Base-by-base conservation (phyloP, 2,888 invertebrate species). In the Melieria crassipennis region DNA sequence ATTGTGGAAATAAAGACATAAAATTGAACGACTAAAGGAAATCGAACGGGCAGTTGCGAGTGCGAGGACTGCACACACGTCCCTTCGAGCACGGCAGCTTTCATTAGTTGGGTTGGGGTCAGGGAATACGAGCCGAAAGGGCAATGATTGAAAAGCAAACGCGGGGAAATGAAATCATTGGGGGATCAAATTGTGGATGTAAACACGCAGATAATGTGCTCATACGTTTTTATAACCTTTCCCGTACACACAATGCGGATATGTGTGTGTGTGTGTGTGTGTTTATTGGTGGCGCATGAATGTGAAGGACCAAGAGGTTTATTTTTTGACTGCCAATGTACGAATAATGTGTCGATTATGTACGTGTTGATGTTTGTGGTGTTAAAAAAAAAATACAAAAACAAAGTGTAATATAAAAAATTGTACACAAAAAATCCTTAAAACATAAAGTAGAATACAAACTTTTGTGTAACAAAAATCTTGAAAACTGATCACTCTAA, bases 171-270 rank as follows among this genome's bases (percentile, higher is more conserved):
- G 74, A 75, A 80, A 80, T 80, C 80, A 78, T 79, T 69, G 76
- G 81, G 82, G 78, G 76, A 79, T 81, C 79, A 80, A 83, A 83
- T 81, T 82, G 79, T 57, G 80, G 83, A 81, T 83, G 81, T 83
- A 81, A 82, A 82, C 82, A 82, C 79, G 81, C 80, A 80, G 82
- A 83, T 82, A 82, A 82, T 82, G 78, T 80, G 78, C 78, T 77
- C 79, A 78, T 79, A 78, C 76, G 76, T 80, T 80, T 79, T 80
- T 77, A 77, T 79, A 63, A 30, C 6, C 5, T 43, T 43, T 55
- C 10, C 7, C 9, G 11, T 7, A 30, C 42, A n/a, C 3, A 4
- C 7, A 10, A 11, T 30, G 30, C 43, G 5, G 47, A 7, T 46
- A 43, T 69, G 52, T 30, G 47, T 60, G 16, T 62, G 63, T 30